A percentile compares a stretch with the other conserved stretches of the same genome.
These are phyloP conservation scores for Euwallacea similis DNA, from an alignment of 1,140 invertebrate species.

Conservation along the genomic window DNA sequence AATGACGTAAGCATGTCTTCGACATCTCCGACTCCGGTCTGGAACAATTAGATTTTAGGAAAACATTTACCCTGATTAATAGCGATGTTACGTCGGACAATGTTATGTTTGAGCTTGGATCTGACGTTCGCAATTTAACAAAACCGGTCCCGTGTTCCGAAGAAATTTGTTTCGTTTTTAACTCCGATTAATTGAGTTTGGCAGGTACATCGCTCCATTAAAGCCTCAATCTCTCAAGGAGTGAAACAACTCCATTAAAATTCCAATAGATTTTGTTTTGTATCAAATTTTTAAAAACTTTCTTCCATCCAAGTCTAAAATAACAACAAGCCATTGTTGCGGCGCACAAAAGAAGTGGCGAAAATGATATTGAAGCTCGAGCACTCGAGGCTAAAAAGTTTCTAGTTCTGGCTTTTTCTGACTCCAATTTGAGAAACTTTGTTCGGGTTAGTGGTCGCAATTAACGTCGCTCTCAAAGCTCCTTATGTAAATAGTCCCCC, in stretches of 20 bases:
- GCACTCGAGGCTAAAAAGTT: slow-evolving; percentile 7
- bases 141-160: slow-evolving; percentile 8
- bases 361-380: background rate
- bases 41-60: slow-evolving; percentile 34
- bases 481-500: too few relatives aligned
- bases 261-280: too few relatives aligned
- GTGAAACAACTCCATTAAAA: too few relatives aligned
- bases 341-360: background rate
- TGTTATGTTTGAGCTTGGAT: slow-evolving; percentile 21
- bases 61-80: slow-evolving; percentile 37
- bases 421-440: background rate
- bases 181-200: too few relatives aligned
- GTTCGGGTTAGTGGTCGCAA: background rate
- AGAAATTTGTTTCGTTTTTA: background rate
- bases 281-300: too few relatives aligned
- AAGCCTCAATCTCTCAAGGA: too few relatives aligned
- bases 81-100: slow-evolving; percentile 31
- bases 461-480: background rate
- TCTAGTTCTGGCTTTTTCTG: slow-evolving; percentile 7
- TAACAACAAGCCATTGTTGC: too few relatives aligned
- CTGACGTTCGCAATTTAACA: slow-evolving; percentile 18
- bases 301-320: too few relatives aligned
- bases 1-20: slow-evolving; percentile 37
- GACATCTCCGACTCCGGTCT: slow-evolving; percentile 21
- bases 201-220: too few relatives aligned